These are phyloP conservation scores for Leptestheria dahalacensis DNA, from an alignment of 1,140 invertebrate species.

Conservation along the genomic window DNA sequence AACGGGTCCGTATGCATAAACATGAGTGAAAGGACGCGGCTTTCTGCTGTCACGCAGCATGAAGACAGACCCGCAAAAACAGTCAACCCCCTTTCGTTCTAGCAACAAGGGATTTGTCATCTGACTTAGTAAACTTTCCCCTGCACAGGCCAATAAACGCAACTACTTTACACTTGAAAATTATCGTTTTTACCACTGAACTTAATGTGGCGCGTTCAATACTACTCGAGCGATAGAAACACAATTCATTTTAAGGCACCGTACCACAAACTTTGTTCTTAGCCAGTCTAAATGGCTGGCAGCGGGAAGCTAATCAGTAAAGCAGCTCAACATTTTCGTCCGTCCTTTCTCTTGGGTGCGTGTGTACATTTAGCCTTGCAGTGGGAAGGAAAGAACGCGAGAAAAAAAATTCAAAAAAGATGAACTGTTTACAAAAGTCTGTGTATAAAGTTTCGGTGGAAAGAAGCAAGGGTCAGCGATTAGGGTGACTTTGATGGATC, in stretches of 20 bases:
- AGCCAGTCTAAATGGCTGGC: no score
- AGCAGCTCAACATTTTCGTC: neutral
- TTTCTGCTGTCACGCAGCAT: neutral
- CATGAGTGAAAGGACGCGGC: neutral
- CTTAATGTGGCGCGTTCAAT: no score
- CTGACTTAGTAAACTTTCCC: neutral
- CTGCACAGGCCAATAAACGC: no score
- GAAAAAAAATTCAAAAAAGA: neutral
- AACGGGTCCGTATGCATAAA: neutral
- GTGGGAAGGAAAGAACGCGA: no score
- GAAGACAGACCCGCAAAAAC: neutral
- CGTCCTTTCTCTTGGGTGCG: neutral
- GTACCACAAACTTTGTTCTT: no score
- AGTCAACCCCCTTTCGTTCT: neutral
- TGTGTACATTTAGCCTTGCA: neutral
- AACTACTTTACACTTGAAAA: no score
- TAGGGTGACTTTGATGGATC: conserved; percentile 13
- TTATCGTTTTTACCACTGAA: no score
- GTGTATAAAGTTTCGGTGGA: neutral
- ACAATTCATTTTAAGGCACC: no score
- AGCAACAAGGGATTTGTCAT: neutral
- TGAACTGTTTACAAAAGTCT: neutral
- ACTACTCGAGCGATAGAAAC: no score
- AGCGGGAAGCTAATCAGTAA: neutral
- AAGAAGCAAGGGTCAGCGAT: conserved; percentile 9